Evolutionary conservation across 2,888 invertebrate genomes (phyloP), one percentile per base, ranked within the genome.

Genomic region (Drosophila dives): DNA sequence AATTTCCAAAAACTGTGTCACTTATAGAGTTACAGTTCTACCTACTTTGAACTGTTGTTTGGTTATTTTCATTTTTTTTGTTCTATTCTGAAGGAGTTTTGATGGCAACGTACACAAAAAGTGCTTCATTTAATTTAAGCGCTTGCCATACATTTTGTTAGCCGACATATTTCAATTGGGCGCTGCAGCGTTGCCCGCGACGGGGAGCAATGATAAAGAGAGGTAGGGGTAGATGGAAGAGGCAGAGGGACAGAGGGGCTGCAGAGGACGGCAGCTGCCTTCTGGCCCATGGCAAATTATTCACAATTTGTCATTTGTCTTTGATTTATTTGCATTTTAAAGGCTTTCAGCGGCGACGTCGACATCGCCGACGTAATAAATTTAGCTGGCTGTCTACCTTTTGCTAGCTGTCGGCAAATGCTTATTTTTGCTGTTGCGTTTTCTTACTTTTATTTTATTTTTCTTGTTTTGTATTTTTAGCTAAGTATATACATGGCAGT

Each of bases 291-390:
- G 81, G 89, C 88, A 86, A 86, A 86, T 86, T 89, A 86, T 86
- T 90, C 90, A 89, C 86, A 86, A 86, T 86, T 86, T 86, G 86
- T 86, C 86, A 86, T 89, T 86, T 88, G 86, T 88, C 86, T 86
- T 86, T 86, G 86, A 86, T 86, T 86, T 86, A 86, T 86, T 89
- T 86, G 90, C 90, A 86, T 86, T 86, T 86, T 90, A 86, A 86
- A 86, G 86, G 86, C 88, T 90, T 86, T 86, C 86, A 89, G 81
- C 86, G 87, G 81, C 77, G 68, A 75, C 72, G 89, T 78, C 85
- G 83, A 81, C 77, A 77, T 75, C 85, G 82, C 72, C 84, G 76
- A 63, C 89, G 83, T 86, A 88, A 88, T 84, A 84, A 84, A 84
- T 84, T 84, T 83, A 80, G 86, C 66, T 69, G 69, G 66, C 89